Evolutionary conservation across 2,797 vertebrate species (phyloP).

Genomic region (Bucorvus abyssinicus): DNA sequence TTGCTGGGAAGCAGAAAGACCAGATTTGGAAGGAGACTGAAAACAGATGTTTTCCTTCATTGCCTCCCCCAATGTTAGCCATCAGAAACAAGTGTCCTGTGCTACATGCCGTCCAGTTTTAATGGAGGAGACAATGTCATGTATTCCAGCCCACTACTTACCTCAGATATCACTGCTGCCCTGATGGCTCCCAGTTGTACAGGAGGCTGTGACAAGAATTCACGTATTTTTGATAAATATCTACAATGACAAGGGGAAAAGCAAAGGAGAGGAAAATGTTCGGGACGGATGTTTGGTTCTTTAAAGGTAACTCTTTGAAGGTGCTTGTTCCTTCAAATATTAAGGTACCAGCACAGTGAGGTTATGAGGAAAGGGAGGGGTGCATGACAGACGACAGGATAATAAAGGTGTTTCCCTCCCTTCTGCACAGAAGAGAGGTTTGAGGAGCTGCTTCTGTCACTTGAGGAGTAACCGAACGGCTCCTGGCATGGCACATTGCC

Average conservation of each 20-base stretch:
- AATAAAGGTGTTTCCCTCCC: not conserved
- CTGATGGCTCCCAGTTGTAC: not conserved
- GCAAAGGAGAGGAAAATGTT: too few species aligned
- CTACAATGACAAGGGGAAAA: not conserved
- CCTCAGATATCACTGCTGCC: rapidly evolving
- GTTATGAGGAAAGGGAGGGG: not conserved
- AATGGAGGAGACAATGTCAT: not conserved
- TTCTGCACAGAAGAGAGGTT: not conserved
- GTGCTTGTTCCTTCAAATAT: not conserved
- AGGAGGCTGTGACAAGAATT: not conserved
- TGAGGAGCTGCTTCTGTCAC: not conserved
- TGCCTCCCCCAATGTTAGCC: not conserved
- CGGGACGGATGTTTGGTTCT: too few species aligned
- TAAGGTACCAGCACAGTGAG: not conserved
- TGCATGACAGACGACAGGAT: not conserved
- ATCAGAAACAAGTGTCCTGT: not conserved
- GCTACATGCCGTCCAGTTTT: not conserved
- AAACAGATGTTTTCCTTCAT: not conserved
- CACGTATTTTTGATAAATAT: not conserved
- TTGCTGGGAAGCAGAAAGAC: not conserved
- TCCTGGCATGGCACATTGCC: not conserved
- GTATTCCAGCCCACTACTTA: not conserved
- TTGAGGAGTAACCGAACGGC: rapidly evolving
- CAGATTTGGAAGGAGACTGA: not conserved
- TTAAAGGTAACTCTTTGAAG: too few species aligned